phyloP scores from a whole-genome alignment of 1,140 invertebrate species.

The Lamellibrachia luymesi region DNA sequence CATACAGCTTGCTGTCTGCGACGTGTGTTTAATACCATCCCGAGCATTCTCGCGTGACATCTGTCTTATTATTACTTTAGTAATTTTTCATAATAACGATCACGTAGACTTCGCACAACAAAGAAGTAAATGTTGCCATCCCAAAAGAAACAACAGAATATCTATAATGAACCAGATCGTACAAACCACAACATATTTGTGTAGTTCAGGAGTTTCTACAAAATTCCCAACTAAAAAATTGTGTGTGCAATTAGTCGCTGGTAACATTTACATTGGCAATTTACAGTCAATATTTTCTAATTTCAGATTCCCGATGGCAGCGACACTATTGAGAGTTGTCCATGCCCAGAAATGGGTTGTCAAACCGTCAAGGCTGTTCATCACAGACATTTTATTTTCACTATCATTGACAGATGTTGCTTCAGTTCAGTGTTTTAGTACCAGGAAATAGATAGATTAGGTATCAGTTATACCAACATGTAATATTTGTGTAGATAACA shows the following conservation, averaged over 20 bases:
- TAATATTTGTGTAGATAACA: background rate
- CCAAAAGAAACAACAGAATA: no score
- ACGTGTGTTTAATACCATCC: no score
- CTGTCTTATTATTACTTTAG: background rate
- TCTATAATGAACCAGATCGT: no score
- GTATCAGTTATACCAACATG: background rate
- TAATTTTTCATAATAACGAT: background rate
- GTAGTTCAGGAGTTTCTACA: no score
- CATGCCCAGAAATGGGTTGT: background rate
- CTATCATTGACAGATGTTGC: background rate
- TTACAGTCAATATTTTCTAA: background rate
- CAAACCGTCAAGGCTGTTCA: background rate
- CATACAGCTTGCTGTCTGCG: no score
- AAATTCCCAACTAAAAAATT: no score
- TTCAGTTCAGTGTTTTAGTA: background rate
- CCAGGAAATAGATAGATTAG: background rate
- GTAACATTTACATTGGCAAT: background rate
- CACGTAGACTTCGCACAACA: no score
- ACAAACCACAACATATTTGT: no score
- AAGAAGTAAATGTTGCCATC: no score
- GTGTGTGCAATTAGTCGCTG: background rate
- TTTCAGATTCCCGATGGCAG: background rate
- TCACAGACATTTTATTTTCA: background rate
- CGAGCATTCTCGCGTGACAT: no score
- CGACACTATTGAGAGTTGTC: background rate